These are phyloP conservation scores for Rhipidura dahli DNA, from an alignment of 2,113 vertebrate species.

Conservation along the genomic window DNA sequence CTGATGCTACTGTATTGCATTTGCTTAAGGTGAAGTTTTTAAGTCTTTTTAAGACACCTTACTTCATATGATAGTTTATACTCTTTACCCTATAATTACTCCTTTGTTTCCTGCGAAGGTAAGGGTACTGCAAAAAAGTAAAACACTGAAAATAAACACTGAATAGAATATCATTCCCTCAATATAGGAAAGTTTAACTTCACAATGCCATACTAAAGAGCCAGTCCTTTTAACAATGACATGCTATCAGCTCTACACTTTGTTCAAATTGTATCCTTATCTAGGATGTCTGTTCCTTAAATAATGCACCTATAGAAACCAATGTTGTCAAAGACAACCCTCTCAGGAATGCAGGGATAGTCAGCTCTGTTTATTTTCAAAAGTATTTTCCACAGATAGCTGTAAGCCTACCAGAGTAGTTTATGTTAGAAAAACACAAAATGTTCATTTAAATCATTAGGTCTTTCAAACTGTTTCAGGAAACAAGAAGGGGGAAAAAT, in stretches of 20 bases:
- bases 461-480: background rate
- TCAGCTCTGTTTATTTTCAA: background rate
- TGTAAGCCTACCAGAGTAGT: background rate
- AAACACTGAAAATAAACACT: background rate
- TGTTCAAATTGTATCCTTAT: background rate
- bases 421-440: background rate
- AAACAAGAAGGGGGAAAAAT: background rate
- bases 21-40: background rate
- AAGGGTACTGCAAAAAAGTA: background rate
- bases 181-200: background rate
- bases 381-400: background rate
- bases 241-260: background rate
- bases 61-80: background rate
- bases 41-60: background rate
- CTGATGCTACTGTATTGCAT: background rate
- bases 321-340: background rate
- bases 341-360: background rate
- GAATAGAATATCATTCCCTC: background rate
- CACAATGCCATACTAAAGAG: background rate
- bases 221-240: background rate
- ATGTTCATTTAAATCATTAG: background rate
- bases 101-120: background rate
- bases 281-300: background rate
- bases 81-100: background rate
- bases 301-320: fast-evolving